Evolutionary conservation across 2,888 invertebrate genomes (phyloP), one percentile per base, ranked within the genome.

Genomic region (Harpalus rufipes): DNA sequence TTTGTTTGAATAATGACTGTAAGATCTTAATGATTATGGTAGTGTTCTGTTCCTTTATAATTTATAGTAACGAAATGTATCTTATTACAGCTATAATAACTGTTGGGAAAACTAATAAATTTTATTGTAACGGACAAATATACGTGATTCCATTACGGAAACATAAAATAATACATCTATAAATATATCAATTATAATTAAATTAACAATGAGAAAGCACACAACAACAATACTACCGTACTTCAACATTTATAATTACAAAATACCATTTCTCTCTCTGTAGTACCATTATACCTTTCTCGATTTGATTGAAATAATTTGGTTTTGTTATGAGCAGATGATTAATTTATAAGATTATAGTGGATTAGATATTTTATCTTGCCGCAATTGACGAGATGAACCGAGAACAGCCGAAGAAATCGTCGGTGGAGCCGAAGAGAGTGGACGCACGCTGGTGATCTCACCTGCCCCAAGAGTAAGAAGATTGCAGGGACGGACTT

Each of bases 381-480:
- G 68, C n/a, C 56, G n/a, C 18, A 18, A 61, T n/a, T 25, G 21
- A 58, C 76, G 74, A 58, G 51, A 58, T 56, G 76, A 44, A 41
- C 83, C 83, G 83, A 76, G 41, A 83, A 44, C 39, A 44, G 39
- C 76, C 83, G 83, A 83, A 56, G n/a, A 58, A 74, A 21, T 76
- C 39, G 44, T 39, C 83, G 74, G 72, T 39, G 39, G 56, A 59
- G 10, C 32, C 59, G 82, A 83, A 81, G 81, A 68, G 68, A 81
- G 14, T 68, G 83, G 83, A 74, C 72, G 83, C 51, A 58, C 58
- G 74, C 41, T 83, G 83, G 18, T 76, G 83, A 83, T 83, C 74
- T 76, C 83, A 61, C 59, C 76, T 72, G 82, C 72, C 72, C 74
- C 32, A 25, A 41, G 82, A 74, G 39, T 16, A 74, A 74, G 72